phyloP scores from a whole-genome alignment of 1,140 invertebrate genomes.

The Bombus confusus region DNA sequence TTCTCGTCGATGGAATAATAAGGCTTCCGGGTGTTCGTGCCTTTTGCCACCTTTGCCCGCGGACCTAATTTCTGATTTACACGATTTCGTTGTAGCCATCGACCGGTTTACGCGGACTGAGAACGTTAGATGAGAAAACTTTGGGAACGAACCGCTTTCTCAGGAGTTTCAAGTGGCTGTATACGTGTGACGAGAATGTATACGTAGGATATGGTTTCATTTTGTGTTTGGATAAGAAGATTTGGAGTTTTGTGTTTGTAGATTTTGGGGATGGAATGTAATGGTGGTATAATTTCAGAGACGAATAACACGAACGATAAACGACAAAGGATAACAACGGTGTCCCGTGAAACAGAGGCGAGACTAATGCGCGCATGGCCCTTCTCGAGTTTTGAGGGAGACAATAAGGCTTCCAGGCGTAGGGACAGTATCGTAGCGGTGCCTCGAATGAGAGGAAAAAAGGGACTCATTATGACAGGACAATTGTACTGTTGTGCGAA shows the following conservation, averaged over 20 bases:
- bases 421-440: constrained; percentile 20
- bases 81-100: not conserved
- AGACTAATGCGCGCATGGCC: constrained; percentile 39
- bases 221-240: not conserved
- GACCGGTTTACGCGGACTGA: not conserved
- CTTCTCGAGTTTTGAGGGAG: constrained; percentile 48
- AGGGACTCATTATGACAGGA: not conserved
- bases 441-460: constrained; percentile 8
- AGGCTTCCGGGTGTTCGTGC: constrained; percentile 43
- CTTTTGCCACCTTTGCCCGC: constrained; percentile 8
- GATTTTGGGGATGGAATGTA: no score
- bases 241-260: no score
- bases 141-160: not conserved
- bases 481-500: not conserved
- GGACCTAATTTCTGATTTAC: constrained; percentile 3
- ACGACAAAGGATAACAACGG: not conserved
- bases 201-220: not conserved
- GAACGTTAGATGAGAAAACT: not conserved
- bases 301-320: not conserved
- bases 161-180: not conserved
- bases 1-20: constrained; percentile 34
- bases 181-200: not conserved
- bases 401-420: constrained; percentile 42
- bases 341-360: constrained; percentile 35
- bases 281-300: no score